Evolutionary conservation across 1,140 invertebrate genomes (phyloP).

Genomic region (Camponotus pennsylvanicus): DNA sequence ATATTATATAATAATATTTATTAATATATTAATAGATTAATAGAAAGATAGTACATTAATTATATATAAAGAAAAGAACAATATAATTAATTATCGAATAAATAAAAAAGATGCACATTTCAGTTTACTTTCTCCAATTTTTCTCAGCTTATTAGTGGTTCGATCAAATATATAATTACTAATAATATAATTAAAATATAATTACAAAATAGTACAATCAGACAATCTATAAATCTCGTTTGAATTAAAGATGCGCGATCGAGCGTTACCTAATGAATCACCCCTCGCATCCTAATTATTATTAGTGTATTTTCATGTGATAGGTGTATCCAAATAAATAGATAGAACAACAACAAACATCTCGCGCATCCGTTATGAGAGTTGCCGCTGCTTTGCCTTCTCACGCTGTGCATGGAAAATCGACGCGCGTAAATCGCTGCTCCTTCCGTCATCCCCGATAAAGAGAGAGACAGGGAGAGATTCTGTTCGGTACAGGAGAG

Average conservation of each 20-base stretch:
- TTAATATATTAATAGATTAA: no score
- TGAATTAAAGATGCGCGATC: background rate
- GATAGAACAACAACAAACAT: background rate
- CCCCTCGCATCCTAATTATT: background rate
- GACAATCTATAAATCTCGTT: background rate
- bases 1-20: no score
- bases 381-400: background rate
- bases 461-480: background rate
- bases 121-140: background rate
- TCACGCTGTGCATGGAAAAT: constrained; percentile 21
- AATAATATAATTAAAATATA: background rate
- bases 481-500: constrained; percentile 36
- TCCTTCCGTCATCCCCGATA: constrained; percentile 26
- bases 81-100: no score
- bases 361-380: constrained; percentile 9
- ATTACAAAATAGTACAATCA: no score
- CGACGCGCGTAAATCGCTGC: background rate
- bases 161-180: background rate
- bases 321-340: background rate
- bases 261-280: background rate
- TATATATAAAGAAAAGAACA: no score
- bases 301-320: background rate
- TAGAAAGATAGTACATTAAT: no score
- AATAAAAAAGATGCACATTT: no score
- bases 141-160: background rate